A percentile compares a stretch with the other conserved stretches of the same genome.
These are phyloP conservation scores for Pachyuromys duprasi DNA, from an alignment of 2,797 vertebrate genomes.

Conservation along the genomic window DNA sequence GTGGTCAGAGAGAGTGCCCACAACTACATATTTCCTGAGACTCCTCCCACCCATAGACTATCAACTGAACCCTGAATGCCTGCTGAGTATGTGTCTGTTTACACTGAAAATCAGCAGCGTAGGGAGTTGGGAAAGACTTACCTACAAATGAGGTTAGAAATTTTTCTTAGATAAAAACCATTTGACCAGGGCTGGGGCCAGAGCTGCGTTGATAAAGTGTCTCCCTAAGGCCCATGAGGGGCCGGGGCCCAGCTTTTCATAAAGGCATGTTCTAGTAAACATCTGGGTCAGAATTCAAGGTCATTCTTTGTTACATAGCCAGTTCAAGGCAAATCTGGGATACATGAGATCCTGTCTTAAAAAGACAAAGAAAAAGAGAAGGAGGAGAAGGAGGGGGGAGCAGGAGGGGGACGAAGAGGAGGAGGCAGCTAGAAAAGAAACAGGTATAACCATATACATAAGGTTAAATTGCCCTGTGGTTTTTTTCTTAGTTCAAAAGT, in stretches of 20 bases:
- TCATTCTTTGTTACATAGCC: not conserved
- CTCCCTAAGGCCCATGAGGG: not conserved
- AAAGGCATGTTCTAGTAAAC: not conserved
- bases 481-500: conserved; percentile 44
- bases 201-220: not conserved
- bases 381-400: not conserved
- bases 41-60: conserved; percentile 50
- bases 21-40: conserved; percentile 58
- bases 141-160: not conserved
- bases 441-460: not conserved
- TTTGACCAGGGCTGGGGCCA: not conserved
- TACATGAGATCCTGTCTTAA: not conserved
- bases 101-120: not conserved
- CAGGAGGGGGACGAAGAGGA: not conserved
- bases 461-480: not conserved
- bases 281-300: not conserved
- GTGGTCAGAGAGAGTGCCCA: conserved; percentile 69
- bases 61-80: conserved; percentile 9
- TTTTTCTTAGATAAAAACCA: conserved; percentile 48
- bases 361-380: not conserved
- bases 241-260: not conserved
- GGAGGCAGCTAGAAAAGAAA: not conserved
- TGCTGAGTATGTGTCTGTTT: not conserved
- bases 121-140: not conserved
- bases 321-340: not conserved